These are phyloP conservation scores for Ischnus inquisitorius DNA, from an alignment of 2,888 invertebrate genomes.

Conservation along the genomic window DNA sequence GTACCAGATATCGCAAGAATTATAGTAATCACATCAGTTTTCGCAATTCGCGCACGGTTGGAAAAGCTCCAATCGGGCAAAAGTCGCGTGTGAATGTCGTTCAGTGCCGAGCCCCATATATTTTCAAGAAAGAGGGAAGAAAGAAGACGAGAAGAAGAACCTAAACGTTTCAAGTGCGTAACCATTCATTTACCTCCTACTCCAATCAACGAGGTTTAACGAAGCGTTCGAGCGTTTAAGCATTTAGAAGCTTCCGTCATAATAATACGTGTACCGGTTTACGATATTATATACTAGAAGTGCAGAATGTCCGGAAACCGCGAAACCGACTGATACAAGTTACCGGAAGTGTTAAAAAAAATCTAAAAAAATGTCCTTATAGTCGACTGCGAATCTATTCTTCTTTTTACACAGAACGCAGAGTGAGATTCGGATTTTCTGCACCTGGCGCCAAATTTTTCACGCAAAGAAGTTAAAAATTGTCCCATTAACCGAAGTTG, in stretches of 20 bases:
- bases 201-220: constrained; percentile 80
- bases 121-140: constrained; percentile 36
- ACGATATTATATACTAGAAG: constrained; percentile 39
- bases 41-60: constrained; percentile 45
- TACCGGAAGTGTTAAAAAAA: constrained; percentile 2
- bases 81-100: constrained; percentile 42
- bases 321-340: neutral
- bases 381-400: no score
- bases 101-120: neutral
- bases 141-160: constrained; percentile 66
- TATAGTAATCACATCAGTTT: constrained; percentile 43
- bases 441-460: neutral
- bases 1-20: neutral
- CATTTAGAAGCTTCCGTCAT: constrained; percentile 81
- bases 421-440: no score
- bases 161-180: constrained; percentile 69
- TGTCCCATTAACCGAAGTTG: neutral
- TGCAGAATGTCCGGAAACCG: constrained; percentile 36
- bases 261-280: constrained; percentile 44
- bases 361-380: neutral
- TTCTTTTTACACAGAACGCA: no score
- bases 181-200: constrained; percentile 84
- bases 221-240: constrained; percentile 79
- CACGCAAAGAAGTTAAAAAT: neutral
- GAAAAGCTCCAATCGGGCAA: constrained; percentile 53